A percentile compares a stretch with the other conserved stretches of the same genome.
Evolutionary conservation across 2,113 vertebrate species (phyloP).

Genomic region (Ploceus nigricollis): DNA sequence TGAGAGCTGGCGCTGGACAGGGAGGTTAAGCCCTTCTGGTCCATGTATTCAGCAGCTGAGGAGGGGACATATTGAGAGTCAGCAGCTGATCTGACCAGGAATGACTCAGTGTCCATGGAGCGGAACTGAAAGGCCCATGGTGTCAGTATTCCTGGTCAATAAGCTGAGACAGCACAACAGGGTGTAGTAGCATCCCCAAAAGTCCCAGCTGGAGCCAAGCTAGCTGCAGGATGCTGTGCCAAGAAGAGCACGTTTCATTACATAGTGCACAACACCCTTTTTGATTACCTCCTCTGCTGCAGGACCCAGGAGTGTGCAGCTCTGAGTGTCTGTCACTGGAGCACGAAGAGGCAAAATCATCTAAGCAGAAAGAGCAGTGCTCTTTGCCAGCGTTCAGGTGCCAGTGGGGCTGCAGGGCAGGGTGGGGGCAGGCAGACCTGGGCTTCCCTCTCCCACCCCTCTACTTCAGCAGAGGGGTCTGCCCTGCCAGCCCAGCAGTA

Average conservation of each 20-base stretch:
- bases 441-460: background rate
- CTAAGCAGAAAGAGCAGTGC: background rate
- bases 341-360: background rate
- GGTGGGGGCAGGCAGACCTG: too few species aligned
- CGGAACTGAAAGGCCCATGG: background rate
- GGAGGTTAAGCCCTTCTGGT: background rate
- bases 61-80: background rate
- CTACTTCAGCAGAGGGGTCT: fast-evolving
- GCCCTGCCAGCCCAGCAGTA: background rate
- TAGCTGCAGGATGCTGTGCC: fast-evolving
- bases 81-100: background rate
- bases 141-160: background rate
- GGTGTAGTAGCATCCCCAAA: background rate
- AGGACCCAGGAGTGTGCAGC: background rate
- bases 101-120: fast-evolving
- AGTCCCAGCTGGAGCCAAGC: background rate
- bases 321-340: background rate
- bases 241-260: background rate
- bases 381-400: background rate
- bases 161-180: background rate
- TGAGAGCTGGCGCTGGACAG: background rate
- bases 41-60: background rate
- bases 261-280: fast-evolving
- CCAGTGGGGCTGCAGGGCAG: background rate
- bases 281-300: background rate